Conservation (phyloP, 2,113 vertebrate species). For the Ceuthmochares aereus region DNA sequence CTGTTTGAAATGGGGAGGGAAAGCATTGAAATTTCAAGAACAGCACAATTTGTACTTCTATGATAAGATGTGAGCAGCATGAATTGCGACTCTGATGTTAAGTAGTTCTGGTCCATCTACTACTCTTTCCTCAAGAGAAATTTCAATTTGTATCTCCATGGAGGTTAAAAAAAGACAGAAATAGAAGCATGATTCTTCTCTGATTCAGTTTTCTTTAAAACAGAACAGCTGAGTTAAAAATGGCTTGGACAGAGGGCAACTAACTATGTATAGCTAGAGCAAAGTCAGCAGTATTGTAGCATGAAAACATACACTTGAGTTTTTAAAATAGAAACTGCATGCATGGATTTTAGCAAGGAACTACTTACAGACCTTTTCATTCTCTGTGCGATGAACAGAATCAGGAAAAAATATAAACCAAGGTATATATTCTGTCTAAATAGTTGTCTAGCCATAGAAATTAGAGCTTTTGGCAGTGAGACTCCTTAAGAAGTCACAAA, state of each 20-base stretch:
- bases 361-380: not conserved
- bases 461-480: not conserved
- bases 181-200: not conserved
- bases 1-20: not conserved
- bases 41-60: not conserved
- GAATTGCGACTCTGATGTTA: constrained; percentile 3
- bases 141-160: not conserved
- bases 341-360: not conserved
- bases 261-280: not conserved
- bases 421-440: not conserved
- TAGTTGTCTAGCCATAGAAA: not conserved
- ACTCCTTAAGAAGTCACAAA: not conserved
- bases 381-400: not conserved
- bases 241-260: not conserved
- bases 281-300: constrained; percentile 13
- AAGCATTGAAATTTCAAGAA: not conserved
- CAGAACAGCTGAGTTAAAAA: constrained; percentile 1
- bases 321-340: constrained; percentile 18
- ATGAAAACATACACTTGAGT: constrained; percentile 5
- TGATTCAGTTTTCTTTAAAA: constrained; percentile 2
- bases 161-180: not conserved
- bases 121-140: not conserved
- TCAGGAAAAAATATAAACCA: not conserved
- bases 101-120: constrained; percentile 11
- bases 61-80: not conserved